A percentile compares a stretch with the other conserved stretches of the same genome.
Evolutionary conservation across 2,888 invertebrate species (phyloP).

Genomic region (Iselma pallidipennis): DNA sequence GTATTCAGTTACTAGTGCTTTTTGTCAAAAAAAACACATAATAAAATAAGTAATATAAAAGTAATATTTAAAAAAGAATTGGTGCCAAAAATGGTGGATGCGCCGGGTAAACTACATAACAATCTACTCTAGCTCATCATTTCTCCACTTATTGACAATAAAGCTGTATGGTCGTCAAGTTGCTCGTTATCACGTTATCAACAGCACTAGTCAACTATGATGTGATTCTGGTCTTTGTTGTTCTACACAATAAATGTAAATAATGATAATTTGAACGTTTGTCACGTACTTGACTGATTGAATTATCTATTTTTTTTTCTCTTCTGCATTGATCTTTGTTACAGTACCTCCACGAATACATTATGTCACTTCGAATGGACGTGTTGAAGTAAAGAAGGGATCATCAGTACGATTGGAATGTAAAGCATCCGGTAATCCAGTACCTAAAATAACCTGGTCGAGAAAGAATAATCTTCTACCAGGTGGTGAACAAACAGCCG

Average conservation of each 20-base stretch:
- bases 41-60: neutral
- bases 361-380: constrained; percentile 65
- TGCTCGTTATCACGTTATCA: neutral
- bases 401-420: constrained; percentile 59
- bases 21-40: neutral
- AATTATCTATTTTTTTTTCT: neutral
- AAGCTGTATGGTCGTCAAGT: neutral
- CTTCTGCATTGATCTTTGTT: neutral
- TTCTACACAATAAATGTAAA: neutral
- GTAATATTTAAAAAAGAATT: too few species aligned
- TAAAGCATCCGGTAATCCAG: constrained; percentile 59
- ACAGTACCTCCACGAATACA: constrained; percentile 68
- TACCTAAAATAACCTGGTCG: constrained; percentile 60
- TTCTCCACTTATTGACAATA: neutral
- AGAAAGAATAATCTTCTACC: constrained; percentile 60
- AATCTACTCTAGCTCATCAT: too few species aligned
- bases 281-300: neutral
- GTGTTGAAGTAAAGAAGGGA: constrained; percentile 65
- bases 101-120: neutral
- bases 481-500: constrained; percentile 64
- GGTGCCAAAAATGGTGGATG: neutral
- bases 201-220: neutral
- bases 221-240: neutral
- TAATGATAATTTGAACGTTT: neutral
- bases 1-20: neutral